Evolutionary conservation across 2,113 vertebrate genomes (phyloP).

Genomic region (Coturnix japonica): DNA sequence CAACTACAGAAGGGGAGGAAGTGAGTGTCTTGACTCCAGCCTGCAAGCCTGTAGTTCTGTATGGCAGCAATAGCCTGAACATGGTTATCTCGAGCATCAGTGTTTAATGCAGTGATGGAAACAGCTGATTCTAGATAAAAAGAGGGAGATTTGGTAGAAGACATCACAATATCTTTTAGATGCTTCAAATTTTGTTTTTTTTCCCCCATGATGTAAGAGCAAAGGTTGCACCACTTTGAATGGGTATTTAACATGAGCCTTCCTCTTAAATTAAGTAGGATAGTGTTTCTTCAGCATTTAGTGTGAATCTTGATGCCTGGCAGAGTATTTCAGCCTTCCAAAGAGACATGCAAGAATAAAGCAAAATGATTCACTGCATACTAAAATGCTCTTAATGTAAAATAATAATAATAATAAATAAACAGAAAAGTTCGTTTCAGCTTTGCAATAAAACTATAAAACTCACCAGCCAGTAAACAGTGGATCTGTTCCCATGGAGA

Average conservation of each 20-base stretch:
- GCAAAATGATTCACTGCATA: constrained; percentile 6
- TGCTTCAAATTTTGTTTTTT: constrained; percentile 44
- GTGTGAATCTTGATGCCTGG: neutral
- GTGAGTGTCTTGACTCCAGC: neutral
- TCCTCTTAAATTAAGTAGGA: neutral
- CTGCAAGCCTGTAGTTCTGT: constrained; percentile 6
- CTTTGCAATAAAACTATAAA: constrained; percentile 19
- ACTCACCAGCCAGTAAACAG: neutral
- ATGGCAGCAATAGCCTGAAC: neutral
- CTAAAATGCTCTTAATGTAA: constrained; percentile 4
- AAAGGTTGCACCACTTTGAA: constrained; percentile 36
- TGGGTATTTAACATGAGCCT: neutral
- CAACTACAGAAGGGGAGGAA: neutral
- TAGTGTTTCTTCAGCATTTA: constrained; percentile 23
- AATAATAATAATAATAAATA: neutral
- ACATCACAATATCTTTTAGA: constrained; percentile 8
- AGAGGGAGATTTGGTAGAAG: neutral
- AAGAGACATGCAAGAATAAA: constrained; percentile 23
- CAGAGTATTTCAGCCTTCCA: neutral
- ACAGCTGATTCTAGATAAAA: neutral
- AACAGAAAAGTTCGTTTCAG: neutral
- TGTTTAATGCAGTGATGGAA: neutral
- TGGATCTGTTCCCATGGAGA: constrained; percentile 59
- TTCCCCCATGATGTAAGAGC: neutral
- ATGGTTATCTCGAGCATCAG: neutral